These are phyloP conservation scores for Catharus minimus DNA, from an alignment of 2,113 vertebrate genomes.

Conservation along the genomic window DNA sequence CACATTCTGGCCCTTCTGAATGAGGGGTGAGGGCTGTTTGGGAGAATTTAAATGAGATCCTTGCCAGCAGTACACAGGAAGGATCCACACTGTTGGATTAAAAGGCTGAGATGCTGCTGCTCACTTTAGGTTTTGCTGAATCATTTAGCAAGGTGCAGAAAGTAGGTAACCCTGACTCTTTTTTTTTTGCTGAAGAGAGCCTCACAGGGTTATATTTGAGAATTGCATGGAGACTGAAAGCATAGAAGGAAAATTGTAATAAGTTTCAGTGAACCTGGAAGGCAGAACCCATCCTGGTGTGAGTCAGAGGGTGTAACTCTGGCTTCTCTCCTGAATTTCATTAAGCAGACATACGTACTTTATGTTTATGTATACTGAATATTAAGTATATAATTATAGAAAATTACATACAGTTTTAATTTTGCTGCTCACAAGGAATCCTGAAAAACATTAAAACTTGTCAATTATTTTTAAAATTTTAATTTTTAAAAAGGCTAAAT, in stretches of 20 bases:
- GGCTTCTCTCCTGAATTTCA: conserved; percentile 22
- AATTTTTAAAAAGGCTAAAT: neutral
- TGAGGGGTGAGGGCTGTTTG: neutral
- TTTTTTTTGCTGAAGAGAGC: conserved; percentile 33
- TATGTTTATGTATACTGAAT: conserved; percentile 10
- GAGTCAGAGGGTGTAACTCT: conserved; percentile 51
- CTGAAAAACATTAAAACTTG: neutral
- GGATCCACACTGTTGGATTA: neutral
- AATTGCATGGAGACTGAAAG: conserved; percentile 34
- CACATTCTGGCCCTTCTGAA: neutral
- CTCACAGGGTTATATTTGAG: conserved; percentile 48
- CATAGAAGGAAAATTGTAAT: neutral
- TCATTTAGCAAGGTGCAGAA: neutral
- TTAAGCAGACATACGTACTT: neutral
- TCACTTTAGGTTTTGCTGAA: conserved; percentile 25
- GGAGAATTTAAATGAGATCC: neutral
- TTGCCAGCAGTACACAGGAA: neutral
- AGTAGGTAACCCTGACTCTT: neutral
- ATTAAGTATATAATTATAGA: conserved; percentile 37
- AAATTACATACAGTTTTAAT: neutral
- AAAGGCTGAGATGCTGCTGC: neutral
- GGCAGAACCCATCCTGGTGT: neutral
- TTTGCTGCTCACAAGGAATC: neutral
- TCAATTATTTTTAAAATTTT: neutral
- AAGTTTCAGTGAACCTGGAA: conserved; percentile 40